Evolutionary conservation across 2,113 vertebrate genomes (phyloP), one percentile per base, ranked within the genome.

Genomic region (Dryoscopus gambensis): DNA sequence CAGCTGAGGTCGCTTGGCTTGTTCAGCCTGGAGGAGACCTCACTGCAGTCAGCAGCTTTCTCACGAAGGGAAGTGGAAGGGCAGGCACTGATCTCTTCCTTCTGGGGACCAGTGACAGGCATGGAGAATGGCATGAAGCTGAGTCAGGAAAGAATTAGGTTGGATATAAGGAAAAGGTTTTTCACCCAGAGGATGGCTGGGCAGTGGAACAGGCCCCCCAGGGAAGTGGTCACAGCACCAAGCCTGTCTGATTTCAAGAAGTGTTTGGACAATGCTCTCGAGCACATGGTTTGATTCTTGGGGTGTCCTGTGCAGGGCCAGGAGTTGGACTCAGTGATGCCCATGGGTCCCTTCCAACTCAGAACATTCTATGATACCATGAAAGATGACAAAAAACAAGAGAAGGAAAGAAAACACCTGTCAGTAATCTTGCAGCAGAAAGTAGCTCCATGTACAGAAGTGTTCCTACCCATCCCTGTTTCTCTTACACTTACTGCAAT

Each of bases 191-290:
- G 39, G 24, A 13, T 53, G 55, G 30, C 0, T 53, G n/a, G 16
- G 14, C 9, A 40, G n/a, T 47, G 47, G 9, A 60, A 31, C 20
- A 35, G 4, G 2, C 6, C 35, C 25, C 40, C n/a, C 37, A 46
- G 21, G 17, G 11, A 31, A 55, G 14, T 9, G 11, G 40, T 55
- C 40, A 57, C 37, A 76, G 63, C 30, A 55, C 25, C 14, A 37
- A 90, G 39, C 25, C n/a, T 67, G 33, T 7, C 52, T 12, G 24
- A 76, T 25, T 42, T 62, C n/a, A 69, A 31, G 16, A 68, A 55
- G 18, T 0, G 0, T 42, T 49, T 62, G 40, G 39, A 14, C 14
- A 69, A 33, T 0, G 0, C 20, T 35, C 24, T 22, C 6, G 4
- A 20, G 53, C 13, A 25, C 30, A 31, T 3, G 8, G 7, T 60